These are phyloP conservation scores for Centropristis striata DNA, from an alignment of 2,113 vertebrate genomes.

Conservation along the genomic window DNA sequence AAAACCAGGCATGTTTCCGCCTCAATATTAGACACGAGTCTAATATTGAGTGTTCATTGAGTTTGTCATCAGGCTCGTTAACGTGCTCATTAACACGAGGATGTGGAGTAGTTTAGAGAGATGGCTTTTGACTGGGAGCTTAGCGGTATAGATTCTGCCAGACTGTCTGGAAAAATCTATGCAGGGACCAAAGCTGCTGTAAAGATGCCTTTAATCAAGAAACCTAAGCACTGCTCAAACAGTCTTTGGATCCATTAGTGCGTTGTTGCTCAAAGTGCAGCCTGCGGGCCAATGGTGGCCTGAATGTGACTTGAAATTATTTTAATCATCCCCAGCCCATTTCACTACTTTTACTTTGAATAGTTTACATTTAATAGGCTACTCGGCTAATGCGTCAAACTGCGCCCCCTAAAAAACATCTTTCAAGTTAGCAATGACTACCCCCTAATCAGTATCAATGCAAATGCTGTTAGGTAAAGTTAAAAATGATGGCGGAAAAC, in stretches of 20 bases:
- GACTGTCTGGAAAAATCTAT: conserved; percentile 17
- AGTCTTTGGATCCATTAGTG: conserved; percentile 2
- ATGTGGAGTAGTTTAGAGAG: conserved; percentile 6
- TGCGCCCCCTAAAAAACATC: too few relatives aligned
- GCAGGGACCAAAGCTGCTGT: background rate
- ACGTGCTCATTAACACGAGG: background rate
- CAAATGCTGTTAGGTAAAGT: too few relatives aligned
- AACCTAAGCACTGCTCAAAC: background rate
- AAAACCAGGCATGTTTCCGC: conserved; percentile 91
- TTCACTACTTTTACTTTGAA: too few relatives aligned
- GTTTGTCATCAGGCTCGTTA: conserved; percentile 19
- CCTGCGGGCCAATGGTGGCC: too few relatives aligned
- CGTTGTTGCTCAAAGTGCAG: too few relatives aligned
- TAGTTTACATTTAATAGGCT: too few relatives aligned
- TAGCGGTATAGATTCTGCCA: conserved; percentile 26
- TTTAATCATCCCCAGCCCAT: too few relatives aligned
- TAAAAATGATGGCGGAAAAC: too few relatives aligned
- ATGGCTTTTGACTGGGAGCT: conserved; percentile 2
- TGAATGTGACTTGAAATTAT: too few relatives aligned
- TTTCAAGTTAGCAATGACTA: too few relatives aligned
- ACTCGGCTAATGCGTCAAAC: too few relatives aligned
- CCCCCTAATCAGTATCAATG: too few relatives aligned
- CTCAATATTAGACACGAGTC: background rate
- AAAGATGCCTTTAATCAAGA: background rate
- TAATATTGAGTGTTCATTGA: background rate